Conservation (phyloP, 2,113 vertebrate genomes). For the Cyanoderma ruficeps region DNA sequence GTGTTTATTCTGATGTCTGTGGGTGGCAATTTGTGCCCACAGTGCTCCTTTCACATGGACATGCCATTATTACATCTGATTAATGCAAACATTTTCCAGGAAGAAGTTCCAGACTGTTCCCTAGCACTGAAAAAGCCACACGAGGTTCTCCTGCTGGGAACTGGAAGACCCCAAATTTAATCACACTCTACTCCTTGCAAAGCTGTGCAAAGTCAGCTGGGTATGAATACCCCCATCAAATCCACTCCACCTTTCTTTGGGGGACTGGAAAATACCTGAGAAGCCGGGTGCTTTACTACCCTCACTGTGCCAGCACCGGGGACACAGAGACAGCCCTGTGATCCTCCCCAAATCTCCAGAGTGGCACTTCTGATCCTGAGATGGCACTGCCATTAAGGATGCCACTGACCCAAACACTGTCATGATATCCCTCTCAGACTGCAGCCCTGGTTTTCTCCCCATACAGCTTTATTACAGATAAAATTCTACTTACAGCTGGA, state of each 20-base stretch:
- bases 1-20: conserved; percentile 32
- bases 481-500: background rate
- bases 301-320: background rate
- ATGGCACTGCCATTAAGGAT: background rate
- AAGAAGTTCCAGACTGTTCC: conserved; percentile 34
- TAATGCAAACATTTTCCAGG: conserved; percentile 7
- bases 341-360: background rate
- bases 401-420: background rate
- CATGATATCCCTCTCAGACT: background rate
- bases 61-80: conserved; percentile 34
- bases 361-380: background rate
- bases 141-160: background rate
- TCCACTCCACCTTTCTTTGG: background rate
- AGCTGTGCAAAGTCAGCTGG: background rate
- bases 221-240: rapidly evolving
- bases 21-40: conserved; percentile 45
- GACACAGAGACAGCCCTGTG: background rate
- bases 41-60: conserved; percentile 44
- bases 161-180: conserved; percentile 24
- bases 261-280: background rate
- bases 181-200: background rate
- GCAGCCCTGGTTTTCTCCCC: background rate
- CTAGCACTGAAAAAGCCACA: background rate
- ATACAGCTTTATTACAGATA: rapidly evolving
- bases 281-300: background rate